Conservation (phyloP, 2,888 invertebrate species). For the Pyralis farinalis region DNA sequence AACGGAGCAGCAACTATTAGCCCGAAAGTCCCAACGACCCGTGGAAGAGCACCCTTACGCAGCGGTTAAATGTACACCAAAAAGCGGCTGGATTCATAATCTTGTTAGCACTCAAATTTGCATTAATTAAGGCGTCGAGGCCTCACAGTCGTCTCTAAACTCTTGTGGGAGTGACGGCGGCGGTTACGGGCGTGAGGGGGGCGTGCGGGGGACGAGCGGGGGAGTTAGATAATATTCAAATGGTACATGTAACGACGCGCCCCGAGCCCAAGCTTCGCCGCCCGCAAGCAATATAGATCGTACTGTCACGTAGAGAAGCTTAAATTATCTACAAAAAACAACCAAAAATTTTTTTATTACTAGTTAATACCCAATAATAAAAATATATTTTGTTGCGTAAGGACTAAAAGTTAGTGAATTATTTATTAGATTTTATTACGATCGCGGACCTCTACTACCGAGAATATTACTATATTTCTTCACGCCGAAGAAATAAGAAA, state of each 20-base stretch:
- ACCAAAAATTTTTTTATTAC: too few species aligned
- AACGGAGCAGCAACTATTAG: too few species aligned
- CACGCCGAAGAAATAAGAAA: too few species aligned
- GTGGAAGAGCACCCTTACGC: constrained; percentile 28
- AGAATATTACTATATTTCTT: too few species aligned
- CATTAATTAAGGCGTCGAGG: constrained; percentile 77
- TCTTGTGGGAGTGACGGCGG: constrained; percentile 27
- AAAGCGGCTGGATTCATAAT: constrained; percentile 76
- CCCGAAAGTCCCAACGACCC: background rate
- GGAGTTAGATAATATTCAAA: constrained; percentile 79
- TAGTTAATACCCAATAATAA: too few species aligned
- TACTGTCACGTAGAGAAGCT: constrained; percentile 35
- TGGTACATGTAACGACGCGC: constrained; percentile 79
- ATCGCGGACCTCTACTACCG: too few species aligned
- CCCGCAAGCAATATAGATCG: constrained; percentile 76
- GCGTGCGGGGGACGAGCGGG: constrained; percentile 27
- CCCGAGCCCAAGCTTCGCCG: constrained; percentile 56
- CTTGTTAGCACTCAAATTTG: constrained; percentile 81
- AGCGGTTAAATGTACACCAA: constrained; percentile 56
- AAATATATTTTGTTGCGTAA: too few species aligned
- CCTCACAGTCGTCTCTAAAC: constrained; percentile 68
- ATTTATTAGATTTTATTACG: too few species aligned
- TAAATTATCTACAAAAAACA: too few species aligned
- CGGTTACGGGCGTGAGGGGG: constrained; percentile 7
- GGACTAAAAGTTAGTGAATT: too few species aligned